Evolutionary conservation across 64 coral and sea anemone genomes (phyloP), one percentile per base, ranked within the genome.

Genomic region (Montipora sp.): DNA sequence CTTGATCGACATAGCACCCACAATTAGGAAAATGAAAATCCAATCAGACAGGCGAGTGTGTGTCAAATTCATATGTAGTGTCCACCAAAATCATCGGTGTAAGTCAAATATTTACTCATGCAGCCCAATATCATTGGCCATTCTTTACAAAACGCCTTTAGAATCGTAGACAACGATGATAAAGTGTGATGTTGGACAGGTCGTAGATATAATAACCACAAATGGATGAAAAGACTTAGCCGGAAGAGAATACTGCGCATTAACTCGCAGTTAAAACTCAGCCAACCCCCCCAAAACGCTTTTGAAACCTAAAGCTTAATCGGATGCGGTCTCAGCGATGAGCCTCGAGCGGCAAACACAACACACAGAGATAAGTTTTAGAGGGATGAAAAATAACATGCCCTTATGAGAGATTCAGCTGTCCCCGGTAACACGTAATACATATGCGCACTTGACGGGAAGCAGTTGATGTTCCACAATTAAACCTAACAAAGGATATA

Each of bases 401-500:
- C 63, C 20, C 82, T 71, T 24, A 8, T 36, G 36, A 71, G 10
- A 61, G 16, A 12, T 48, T 48, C 82, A 85, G 36, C 82, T 85
- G 82, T 65, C 18, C 45, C 6, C 8, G 63, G 19, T 46, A 3
- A 43, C 16, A 46, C 66, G 18, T 50, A 51, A 72, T 43, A 84
- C 19, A n/a, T 65, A 63, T 63, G 18, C 0, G 18, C 15, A 18
- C 68, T 36, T 36, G 36, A 57, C 6, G 53, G 7, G 68, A 65
- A 15, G 60, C 60, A 12, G 22, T 71, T 85, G 65, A 85, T 71
- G 63, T 85, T 85, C 71, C n/a, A 85, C 49, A 59, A 66, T 68
- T n/a, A 21, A 13, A 3, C 63, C 82, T 45, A 85, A 85, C 82
- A 85, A 85, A 71, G 47, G 13, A 85, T 12, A 72, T 63, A 85